A percentile compares a stretch with the other conserved stretches of the same genome.
These are phyloP conservation scores for Stegodyphus mimosarum DNA, from an alignment of 1,140 invertebrate species.

Conservation along the genomic window DNA sequence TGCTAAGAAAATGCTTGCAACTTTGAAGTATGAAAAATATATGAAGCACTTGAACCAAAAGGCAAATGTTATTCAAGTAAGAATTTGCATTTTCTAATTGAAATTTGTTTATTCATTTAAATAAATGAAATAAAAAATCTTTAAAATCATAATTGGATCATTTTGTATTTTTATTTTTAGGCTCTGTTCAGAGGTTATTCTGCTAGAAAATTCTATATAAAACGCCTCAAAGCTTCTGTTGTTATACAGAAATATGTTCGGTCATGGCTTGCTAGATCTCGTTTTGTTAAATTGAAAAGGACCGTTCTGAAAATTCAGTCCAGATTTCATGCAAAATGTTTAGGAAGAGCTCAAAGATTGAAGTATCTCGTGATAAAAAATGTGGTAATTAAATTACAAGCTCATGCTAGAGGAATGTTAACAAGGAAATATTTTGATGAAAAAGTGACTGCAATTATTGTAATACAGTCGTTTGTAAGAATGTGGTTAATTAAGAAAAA, in stretches of 20 bases:
- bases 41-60: slow-evolving; percentile 6
- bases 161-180: slow-evolving; percentile 19
- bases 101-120: no score
- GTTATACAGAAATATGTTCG: slow-evolving; percentile 13
- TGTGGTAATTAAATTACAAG: slow-evolving; percentile 3
- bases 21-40: background rate
- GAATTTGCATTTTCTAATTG: background rate
- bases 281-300: slow-evolving; percentile 18
- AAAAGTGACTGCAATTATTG: background rate
- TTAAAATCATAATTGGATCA: background rate
- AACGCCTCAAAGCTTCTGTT: background rate
- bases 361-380: background rate
- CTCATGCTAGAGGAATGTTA: slow-evolving; percentile 3
- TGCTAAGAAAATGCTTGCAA: slow-evolving; percentile 13
- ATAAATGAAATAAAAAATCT: no score
- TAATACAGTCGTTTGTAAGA: slow-evolving; percentile 20
- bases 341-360: background rate
- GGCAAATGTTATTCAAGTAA: slow-evolving; percentile 49
- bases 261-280: background rate
- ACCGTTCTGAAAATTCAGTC: slow-evolving; percentile 7
- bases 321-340: slow-evolving; percentile 13
- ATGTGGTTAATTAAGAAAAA: slow-evolving; percentile 8
- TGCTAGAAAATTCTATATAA: background rate
- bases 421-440: slow-evolving; percentile 4
- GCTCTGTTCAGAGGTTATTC: slow-evolving; percentile 7